phyloP scores from a whole-genome alignment of 2,113 vertebrate species.

The Lophura nycthemera region DNA sequence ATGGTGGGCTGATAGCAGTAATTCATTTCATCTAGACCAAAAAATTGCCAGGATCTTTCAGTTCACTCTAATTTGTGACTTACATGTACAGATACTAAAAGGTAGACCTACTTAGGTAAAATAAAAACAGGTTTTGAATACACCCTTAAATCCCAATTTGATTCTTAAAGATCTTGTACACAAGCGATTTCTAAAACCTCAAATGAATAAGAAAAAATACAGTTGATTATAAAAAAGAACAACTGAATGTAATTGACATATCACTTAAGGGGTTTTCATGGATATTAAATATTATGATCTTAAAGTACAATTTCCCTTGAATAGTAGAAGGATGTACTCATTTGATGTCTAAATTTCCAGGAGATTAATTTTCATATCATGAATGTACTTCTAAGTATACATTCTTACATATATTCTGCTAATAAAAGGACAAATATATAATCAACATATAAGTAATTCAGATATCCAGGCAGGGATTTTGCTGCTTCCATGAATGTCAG shows the following conservation, averaged over 20 bases:
- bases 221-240: background rate
- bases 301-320: background rate
- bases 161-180: background rate
- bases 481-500: background rate
- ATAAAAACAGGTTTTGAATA: background rate
- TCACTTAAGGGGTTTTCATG: background rate
- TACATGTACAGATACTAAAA: background rate
- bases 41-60: background rate
- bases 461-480: background rate
- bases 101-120: background rate
- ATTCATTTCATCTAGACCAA: background rate
- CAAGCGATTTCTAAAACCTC: background rate
- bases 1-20: constrained; percentile 28
- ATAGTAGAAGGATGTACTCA: background rate
- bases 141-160: background rate
- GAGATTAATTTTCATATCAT: background rate
- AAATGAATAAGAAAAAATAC: background rate
- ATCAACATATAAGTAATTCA: background rate
- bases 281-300: background rate
- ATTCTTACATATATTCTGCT: background rate
- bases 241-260: background rate
- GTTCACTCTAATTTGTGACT: background rate
- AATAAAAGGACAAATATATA: background rate
- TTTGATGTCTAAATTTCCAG: background rate
- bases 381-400: background rate